Evolutionary conservation across 2,888 invertebrate genomes (phyloP), one percentile per base, ranked within the genome.

Genomic region (Melanargia galathea): DNA sequence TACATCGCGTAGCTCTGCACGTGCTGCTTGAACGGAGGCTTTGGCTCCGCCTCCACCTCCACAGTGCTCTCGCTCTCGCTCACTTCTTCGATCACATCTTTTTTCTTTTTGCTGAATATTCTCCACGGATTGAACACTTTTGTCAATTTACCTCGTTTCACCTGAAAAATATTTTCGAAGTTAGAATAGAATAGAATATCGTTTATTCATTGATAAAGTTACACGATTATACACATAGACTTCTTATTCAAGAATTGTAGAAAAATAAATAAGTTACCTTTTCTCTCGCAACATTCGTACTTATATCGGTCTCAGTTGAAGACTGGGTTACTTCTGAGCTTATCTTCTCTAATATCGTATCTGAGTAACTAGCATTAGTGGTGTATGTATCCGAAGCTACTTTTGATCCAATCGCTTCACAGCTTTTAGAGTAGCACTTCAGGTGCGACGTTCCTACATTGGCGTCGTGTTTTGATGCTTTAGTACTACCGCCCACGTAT

Each of bases 391-490:
- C 82, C 0, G 80, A 72, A 33, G 69, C 63, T 48, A 75, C 67
- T 66, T 75, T 78, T 1, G 84, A 80, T 1, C 82, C 78, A 61
- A 90, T 81, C 0, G 88, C 90, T 73, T 90, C 90, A 70, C 90
- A 90, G 68, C 90, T 90, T 69, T 85, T 89, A 4, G 90, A 90
- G 61, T 80, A 79, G 69, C 81, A 84, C 64, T 79, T 84, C 46
- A 83, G 69, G 52, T 76, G 78, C 5, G 78, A 74, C n/a, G 88
- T 86, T 18, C 84, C 87, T 0, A 88, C 83, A 63, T 83, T 80
- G 2, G 78, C 85, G 64, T 89, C 86, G 43, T 80, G 82, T 56
- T 79, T 82, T 5, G 77, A 79, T 2, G 74, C 54, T 61, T 75
- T 79, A 2, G 73, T 75, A 70, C 80, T 81, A 2, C 74, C 81